phyloP scores from a whole-genome alignment of 2,113 vertebrate genomes.

The Puntigrus tetrazona region DNA sequence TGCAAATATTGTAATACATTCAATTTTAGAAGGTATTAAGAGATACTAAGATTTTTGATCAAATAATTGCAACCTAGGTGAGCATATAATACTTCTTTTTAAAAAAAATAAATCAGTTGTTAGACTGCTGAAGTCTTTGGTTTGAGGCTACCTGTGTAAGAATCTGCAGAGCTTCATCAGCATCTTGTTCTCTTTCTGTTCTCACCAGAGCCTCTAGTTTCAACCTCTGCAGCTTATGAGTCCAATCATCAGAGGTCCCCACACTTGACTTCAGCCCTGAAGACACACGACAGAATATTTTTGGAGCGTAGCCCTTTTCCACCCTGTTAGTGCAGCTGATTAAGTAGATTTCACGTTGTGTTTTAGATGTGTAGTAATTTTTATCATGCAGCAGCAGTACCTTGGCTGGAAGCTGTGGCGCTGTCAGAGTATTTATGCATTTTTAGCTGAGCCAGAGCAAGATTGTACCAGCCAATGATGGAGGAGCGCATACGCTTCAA shows the following conservation, averaged over 20 bases:
- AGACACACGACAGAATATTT: background rate
- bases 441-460: conserved; percentile 85
- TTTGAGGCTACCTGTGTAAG: conserved; percentile 81
- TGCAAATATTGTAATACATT: too few relatives aligned
- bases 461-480: conserved; percentile 77
- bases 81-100: background rate
- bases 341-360: background rate
- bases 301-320: background rate
- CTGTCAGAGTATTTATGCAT: conserved; percentile 80
- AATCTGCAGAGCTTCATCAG: conserved; percentile 79
- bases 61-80: background rate
- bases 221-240: conserved; percentile 73
- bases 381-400: conserved; percentile 70
- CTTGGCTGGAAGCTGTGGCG: conserved; percentile 82
- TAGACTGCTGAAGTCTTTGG: background rate
- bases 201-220: conserved; percentile 81
- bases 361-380: background rate
- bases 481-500: conserved; percentile 76
- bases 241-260: conserved; percentile 68
- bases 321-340: background rate
- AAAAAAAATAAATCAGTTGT: background rate
- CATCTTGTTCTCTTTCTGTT: conserved; percentile 72
- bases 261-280: conserved; percentile 66
- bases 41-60: too few relatives aligned
- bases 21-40: too few relatives aligned